Conservation (phyloP, 1,140 invertebrate species). For the Arion vulgaris region DNA sequence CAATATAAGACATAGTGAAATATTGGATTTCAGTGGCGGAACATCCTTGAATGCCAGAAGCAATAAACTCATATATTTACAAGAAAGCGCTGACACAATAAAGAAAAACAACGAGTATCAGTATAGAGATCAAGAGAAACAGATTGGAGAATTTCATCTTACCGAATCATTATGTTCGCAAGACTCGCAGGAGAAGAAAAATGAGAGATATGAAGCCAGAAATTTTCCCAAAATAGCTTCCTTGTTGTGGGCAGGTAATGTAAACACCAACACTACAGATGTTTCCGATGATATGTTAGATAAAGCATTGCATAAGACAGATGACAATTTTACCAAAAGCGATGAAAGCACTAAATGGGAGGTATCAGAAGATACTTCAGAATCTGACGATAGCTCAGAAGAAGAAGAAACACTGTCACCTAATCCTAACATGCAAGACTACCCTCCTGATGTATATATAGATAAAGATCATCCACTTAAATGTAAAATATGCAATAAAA, state of each 20-base stretch:
- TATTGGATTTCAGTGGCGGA: neutral
- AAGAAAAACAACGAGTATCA: neutral
- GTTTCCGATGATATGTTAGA: neutral
- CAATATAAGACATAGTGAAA: neutral
- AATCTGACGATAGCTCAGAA: conserved; percentile 26
- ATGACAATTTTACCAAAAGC: neutral
- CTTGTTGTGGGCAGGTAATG: conserved; percentile 34
- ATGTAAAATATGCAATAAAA: conserved; percentile 92
- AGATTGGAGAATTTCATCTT: neutral
- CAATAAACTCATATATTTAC: neutral
- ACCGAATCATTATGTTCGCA: neutral
- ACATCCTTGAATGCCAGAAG: neutral
- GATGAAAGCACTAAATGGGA: neutral
- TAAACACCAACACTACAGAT: neutral
- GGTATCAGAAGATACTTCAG: conserved; percentile 27
- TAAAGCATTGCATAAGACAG: neutral
- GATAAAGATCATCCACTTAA: conserved; percentile 87
- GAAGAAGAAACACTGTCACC: neutral
- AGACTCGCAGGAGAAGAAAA: neutral
- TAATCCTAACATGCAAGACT: neutral
- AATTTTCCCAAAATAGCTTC: conserved; percentile 61
- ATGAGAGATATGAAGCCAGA: conserved; percentile 40
- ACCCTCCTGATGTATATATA: conserved; percentile 79
- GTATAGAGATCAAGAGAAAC: neutral
- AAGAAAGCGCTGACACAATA: neutral